Evolutionary conservation across 2,113 vertebrate genomes (phyloP).

Genomic region (Nannobrachium achirus): DNA sequence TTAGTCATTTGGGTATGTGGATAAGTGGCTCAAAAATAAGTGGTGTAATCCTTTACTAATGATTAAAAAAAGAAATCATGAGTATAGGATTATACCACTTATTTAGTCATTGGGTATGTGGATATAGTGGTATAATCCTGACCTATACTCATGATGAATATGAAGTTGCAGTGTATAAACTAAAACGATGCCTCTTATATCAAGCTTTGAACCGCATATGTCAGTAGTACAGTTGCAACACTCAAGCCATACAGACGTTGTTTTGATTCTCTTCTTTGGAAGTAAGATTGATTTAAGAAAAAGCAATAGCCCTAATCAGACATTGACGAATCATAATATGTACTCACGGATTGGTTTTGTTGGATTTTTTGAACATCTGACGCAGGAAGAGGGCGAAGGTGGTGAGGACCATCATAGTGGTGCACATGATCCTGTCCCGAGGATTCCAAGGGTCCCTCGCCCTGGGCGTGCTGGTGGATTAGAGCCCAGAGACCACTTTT

Average conservation of each 20-base stretch:
- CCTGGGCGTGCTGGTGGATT: constrained; percentile 13
- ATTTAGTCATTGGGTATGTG: too few relatives aligned
- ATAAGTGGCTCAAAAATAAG: not conserved
- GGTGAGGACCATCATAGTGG: constrained; percentile 77
- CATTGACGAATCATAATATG: not conserved
- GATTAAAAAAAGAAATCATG: too few relatives aligned
- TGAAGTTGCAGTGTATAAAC: not conserved
- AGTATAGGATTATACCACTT: too few relatives aligned
- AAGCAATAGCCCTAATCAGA: too few relatives aligned
- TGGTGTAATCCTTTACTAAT: not conserved
- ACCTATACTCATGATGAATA: too few relatives aligned
- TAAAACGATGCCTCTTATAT: not conserved
- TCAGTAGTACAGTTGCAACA: too few relatives aligned
- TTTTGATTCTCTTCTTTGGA: not conserved
- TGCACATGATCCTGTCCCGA: constrained; percentile 73
- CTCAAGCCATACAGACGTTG: not conserved
- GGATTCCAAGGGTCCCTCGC: constrained; percentile 32
- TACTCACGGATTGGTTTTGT: constrained; percentile 70
- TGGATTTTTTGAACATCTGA: constrained; percentile 50
- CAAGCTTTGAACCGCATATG: not conserved
- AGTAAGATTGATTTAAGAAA: not conserved
- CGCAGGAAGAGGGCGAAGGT: constrained; percentile 66
- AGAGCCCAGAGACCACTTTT: constrained; percentile 21
- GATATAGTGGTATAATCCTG: too few relatives aligned
- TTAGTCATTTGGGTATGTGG: not conserved